These are phyloP conservation scores for Achatina immaculata DNA, from an alignment of 1,140 invertebrate genomes.

Conservation along the genomic window DNA sequence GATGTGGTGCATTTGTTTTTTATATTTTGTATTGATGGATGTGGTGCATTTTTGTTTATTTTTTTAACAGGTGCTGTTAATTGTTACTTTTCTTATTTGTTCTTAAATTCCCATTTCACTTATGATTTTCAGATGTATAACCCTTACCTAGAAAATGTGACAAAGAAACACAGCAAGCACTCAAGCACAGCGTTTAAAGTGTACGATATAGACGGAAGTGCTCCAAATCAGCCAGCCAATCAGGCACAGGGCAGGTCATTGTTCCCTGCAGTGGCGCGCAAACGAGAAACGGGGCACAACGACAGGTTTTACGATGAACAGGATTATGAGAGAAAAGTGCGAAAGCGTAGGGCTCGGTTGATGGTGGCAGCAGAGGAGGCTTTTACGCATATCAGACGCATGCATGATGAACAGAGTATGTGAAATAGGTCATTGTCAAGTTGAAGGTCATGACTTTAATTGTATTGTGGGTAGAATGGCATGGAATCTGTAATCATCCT, in stretches of 20 bases:
- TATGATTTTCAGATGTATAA: constrained; percentile 85
- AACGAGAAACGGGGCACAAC: constrained; percentile 89
- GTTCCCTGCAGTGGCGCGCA: constrained; percentile 74
- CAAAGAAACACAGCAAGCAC: constrained; percentile 57
- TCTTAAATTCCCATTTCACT: no score
- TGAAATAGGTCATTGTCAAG: neutral
- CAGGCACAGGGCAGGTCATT: constrained; percentile 75
- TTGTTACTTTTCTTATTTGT: no score
- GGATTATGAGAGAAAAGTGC: constrained; percentile 93
- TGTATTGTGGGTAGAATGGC: no score
- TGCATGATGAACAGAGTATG: constrained; percentile 73
- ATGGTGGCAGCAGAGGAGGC: constrained; percentile 95
- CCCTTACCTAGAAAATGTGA: constrained; percentile 81
- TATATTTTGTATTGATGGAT: no score
- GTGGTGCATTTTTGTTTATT: no score
- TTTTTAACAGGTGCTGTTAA: no score
- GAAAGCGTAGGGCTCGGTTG: constrained; percentile 89
- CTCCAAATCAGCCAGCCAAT: constrained; percentile 68
- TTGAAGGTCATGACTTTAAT: no score
- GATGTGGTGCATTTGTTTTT: no score
- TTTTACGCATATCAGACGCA: constrained; percentile 90
- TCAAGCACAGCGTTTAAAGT: constrained; percentile 86
- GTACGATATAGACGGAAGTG: constrained; percentile 90
- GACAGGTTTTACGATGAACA: constrained; percentile 96
- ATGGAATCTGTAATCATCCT: no score